phyloP scores from a whole-genome alignment of 92 coral and sea anemone species.

The Zoanthus sansibaricus region DNA sequence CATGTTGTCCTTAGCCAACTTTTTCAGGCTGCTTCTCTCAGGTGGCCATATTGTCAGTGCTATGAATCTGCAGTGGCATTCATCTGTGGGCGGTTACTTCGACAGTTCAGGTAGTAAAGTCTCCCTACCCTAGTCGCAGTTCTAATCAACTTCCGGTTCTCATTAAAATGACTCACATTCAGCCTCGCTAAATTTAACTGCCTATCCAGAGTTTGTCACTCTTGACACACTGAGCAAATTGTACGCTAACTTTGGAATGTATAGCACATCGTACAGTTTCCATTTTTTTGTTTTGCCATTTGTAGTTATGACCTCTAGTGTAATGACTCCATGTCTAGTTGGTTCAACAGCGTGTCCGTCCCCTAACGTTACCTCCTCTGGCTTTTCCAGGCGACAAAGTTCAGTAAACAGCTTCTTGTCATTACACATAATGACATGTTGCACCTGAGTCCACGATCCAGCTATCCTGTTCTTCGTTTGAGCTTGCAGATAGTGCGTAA shows the following conservation, averaged over 20 bases:
- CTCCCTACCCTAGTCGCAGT: constrained; percentile 52
- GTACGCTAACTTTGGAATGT: constrained; percentile 62
- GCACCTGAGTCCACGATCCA: constrained; percentile 56
- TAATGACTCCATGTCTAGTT: constrained; percentile 54
- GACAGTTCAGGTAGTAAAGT: constrained; percentile 57
- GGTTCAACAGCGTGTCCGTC: constrained; percentile 57
- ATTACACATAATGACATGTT: constrained; percentile 69
- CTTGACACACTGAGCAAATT: too few relatives aligned
- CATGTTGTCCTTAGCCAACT: constrained; percentile 56
- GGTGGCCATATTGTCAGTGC: too few relatives aligned
- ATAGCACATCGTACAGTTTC: constrained; percentile 57
- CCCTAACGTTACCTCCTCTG: constrained; percentile 55
- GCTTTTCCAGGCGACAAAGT: constrained; percentile 43
- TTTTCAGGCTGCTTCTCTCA: constrained; percentile 34
- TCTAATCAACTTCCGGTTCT: constrained; percentile 50
- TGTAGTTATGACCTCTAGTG: neutral
- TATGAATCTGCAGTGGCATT: constrained; percentile 33
- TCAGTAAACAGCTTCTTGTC: constrained; percentile 55
- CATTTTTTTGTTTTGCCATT: constrained; percentile 51
- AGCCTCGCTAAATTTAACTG: constrained; percentile 58
- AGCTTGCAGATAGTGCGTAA: neutral
- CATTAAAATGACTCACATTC: constrained; percentile 56
- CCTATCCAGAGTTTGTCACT: too few relatives aligned
- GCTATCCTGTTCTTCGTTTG: constrained; percentile 1
- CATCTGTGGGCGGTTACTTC: neutral